Percentiles rank a stretch among this genome's conserved stretches.
Evolutionary conservation across 2,113 vertebrate genomes (phyloP).

Genomic region (Maccullochella peelii): DNA sequence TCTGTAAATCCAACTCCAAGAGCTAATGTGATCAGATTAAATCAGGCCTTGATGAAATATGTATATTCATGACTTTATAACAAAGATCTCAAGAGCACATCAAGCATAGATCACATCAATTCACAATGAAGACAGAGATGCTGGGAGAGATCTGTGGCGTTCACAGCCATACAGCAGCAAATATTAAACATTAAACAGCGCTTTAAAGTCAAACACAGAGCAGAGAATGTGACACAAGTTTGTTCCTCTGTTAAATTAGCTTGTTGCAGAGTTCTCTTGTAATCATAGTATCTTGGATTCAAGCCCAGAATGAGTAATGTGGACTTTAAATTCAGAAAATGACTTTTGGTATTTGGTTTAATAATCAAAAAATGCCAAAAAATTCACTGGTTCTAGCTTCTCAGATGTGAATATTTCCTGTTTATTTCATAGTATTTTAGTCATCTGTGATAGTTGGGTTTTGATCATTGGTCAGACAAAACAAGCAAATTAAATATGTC

Average conservation of each 20-base stretch:
- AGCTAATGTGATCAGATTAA: constrained; percentile 21
- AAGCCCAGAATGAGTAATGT: constrained; percentile 10
- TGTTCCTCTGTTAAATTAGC: constrained; percentile 5
- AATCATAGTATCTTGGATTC: constrained; percentile 20
- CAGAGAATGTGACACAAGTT: not conserved
- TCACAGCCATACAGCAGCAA: constrained; percentile 10
- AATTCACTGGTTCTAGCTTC: not conserved
- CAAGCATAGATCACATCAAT: constrained; percentile 14
- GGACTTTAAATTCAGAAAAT: constrained; percentile 3
- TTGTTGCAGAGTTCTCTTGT: not conserved
- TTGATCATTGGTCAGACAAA: not conserved
- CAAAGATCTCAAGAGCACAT: not conserved
- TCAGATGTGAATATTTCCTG: not conserved
- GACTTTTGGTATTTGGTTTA: constrained; percentile 10
- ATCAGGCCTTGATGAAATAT: constrained; percentile 31
- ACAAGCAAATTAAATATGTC: constrained; percentile 7
- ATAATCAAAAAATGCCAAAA: not conserved
- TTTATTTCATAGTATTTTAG: no score
- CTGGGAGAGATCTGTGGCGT: not conserved
- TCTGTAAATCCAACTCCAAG: not conserved
- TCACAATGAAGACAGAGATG: constrained; percentile 33
- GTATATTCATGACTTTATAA: constrained; percentile 20
- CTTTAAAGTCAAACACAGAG: not conserved
- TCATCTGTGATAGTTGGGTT: not conserved
- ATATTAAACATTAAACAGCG: not conserved